Evolutionary conservation across 92 coral and sea anemone species (phyloP), one percentile per base, ranked within the genome.

Genomic region (Plumapathes pennacea): DNA sequence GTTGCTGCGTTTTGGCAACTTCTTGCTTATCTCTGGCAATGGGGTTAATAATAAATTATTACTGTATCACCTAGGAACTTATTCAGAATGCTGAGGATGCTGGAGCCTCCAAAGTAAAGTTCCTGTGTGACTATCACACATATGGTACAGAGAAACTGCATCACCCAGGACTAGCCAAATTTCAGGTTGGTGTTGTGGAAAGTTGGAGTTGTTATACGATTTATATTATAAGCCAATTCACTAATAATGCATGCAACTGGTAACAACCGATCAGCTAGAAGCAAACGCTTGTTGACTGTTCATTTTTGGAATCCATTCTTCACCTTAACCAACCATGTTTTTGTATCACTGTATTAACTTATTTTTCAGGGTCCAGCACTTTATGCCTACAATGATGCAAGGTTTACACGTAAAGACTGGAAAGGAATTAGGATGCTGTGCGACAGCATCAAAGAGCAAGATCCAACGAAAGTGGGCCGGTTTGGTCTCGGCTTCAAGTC

Each of bases 61-160:
- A n/a, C n/a, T n/a, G n/a, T n/a, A n/a, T n/a, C n/a, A n/a, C n/a
- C 21, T n/a, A 77, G 84, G 84, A 77, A 39, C 57, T 77, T 13
- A 77, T 77, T 61, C 84, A 77, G 37, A 77, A 77, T 61, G 84
- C 84, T 15, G 84, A 77, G 27, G 84, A 77, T 28, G 84, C 84
- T 0, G 78, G 67, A 19, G 84, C 84, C 17, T 51, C 25, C 6
- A 50, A 53, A 34, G 84, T 77, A 14, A 77, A 69, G 26, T 69
- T 77, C 18, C 83, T 76, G 10, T 50, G 67, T 48, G 83, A 76
- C 42, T 52, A 62, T 31, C 57, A 63, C 34, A 64, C 47, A 11
- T 64, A 64, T 30, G 47, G 32, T 43, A 42, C 44, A 37, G 42
- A 28, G 26, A 29, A 54, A 54, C 74, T 67, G 1, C 51, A 39